Evolutionary conservation across 2,797 vertebrate genomes (phyloP).

Genomic region (Dryobates pubescens): DNA sequence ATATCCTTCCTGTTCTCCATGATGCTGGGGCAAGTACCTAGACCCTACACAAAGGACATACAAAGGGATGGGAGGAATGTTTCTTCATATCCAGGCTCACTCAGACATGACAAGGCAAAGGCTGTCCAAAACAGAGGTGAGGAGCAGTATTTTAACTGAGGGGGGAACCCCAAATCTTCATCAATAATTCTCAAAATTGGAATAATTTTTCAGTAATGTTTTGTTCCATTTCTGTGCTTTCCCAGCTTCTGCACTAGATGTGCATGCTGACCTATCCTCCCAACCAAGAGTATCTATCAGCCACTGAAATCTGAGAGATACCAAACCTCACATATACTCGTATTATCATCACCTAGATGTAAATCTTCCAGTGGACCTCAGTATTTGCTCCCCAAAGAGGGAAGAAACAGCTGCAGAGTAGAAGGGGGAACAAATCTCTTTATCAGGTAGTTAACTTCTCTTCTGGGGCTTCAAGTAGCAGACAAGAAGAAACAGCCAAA

Average conservation of each 20-base stretch:
- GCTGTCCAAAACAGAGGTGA: accelerated
- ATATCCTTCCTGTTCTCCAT: background rate
- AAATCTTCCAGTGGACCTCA: background rate
- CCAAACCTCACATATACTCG: background rate
- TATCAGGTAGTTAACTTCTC: background rate
- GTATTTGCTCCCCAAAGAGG: background rate
- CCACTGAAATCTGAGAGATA: background rate
- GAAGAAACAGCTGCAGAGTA: background rate
- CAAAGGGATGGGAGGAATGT: background rate
- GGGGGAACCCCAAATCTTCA: background rate
- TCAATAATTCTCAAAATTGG: background rate
- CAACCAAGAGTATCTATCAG: background rate
- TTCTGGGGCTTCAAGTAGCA: background rate
- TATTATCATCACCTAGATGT: background rate
- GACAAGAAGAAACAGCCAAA: background rate
- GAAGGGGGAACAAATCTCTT: background rate
- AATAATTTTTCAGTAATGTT: background rate
- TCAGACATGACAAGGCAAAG: background rate
- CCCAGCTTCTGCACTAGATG: background rate
- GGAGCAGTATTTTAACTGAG: background rate
- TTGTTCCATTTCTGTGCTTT: background rate
- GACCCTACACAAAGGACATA: background rate
- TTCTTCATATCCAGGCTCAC: background rate
- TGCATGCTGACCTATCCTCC: background rate
- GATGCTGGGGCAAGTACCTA: background rate